A percentile compares a stretch with the other conserved stretches of the same genome.
Conservation (phyloP, 2,797 vertebrate species). For the Emys orbicularis region DNA sequence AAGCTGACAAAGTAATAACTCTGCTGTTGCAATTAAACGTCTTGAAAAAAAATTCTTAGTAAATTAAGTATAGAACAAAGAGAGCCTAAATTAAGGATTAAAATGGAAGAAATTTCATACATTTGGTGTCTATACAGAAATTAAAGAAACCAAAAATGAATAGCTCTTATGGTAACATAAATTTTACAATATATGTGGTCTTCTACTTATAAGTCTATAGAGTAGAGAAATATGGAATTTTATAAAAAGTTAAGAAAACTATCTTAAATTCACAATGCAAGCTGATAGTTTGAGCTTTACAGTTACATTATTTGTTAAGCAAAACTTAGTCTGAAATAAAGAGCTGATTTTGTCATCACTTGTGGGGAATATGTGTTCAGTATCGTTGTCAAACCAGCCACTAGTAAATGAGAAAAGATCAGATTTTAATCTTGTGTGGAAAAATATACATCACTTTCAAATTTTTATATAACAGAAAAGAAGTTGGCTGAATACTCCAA, state of each 20-base stretch:
- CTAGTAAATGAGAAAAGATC: not conserved
- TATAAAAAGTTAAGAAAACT: not conserved
- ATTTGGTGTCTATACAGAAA: too few species aligned
- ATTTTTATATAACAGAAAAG: conserved; percentile 87
- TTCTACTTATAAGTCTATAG: not conserved
- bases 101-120: not conserved
- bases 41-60: not conserved
- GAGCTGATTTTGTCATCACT: not conserved
- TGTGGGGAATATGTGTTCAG: not conserved
- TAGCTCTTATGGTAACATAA: not conserved
- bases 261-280: not conserved
- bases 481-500: conserved; percentile 94
- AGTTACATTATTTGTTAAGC: not conserved
- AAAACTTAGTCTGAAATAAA: not conserved
- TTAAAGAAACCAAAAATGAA: not conserved
- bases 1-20: not conserved
- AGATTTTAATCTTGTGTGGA: not conserved
- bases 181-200: not conserved
- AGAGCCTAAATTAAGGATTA: not conserved
- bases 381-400: not conserved
- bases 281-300: not conserved
- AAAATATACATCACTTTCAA: conserved; percentile 24
- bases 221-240: not conserved
- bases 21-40: not conserved
- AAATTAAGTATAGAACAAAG: not conserved